phyloP scores from a whole-genome alignment of 2,113 vertebrate genomes.

The Maccullochella peelii region DNA sequence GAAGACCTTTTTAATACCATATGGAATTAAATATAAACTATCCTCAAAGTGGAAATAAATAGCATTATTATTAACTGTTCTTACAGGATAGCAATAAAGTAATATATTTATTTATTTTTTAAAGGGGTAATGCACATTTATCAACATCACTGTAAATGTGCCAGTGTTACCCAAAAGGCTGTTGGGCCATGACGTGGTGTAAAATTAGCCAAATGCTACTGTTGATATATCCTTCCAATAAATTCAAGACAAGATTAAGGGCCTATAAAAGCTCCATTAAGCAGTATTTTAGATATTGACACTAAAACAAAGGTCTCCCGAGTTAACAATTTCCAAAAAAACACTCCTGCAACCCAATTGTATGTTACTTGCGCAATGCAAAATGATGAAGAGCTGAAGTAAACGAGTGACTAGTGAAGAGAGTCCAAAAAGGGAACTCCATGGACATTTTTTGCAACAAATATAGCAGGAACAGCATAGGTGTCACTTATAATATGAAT shows the following conservation, averaged over 20 bases:
- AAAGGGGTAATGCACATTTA: not conserved
- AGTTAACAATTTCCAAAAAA: not conserved
- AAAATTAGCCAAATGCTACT: not conserved
- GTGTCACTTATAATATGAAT: not conserved
- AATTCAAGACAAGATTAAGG: not conserved
- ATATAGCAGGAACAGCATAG: not conserved
- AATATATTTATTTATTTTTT: not conserved
- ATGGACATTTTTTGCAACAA: not conserved
- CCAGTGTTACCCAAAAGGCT: not conserved
- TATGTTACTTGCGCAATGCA: not conserved
- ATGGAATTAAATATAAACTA: not conserved
- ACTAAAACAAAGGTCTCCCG: not conserved
- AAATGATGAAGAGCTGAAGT: too few species aligned
- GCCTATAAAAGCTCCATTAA: not conserved
- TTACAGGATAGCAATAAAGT: too few species aligned
- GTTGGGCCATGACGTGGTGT: too few species aligned
- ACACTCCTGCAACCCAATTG: not conserved
- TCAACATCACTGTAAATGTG: not conserved
- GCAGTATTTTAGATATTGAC: not conserved
- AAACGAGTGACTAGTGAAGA: too few species aligned
- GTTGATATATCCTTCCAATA: not conserved
- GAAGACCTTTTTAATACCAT: not conserved
- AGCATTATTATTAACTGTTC: too few species aligned
- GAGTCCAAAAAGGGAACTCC: too few species aligned
- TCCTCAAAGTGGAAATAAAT: not conserved